Evolutionary conservation across 2,113 vertebrate genomes (phyloP).

Genomic region (Tragelaphus buxtoni): DNA sequence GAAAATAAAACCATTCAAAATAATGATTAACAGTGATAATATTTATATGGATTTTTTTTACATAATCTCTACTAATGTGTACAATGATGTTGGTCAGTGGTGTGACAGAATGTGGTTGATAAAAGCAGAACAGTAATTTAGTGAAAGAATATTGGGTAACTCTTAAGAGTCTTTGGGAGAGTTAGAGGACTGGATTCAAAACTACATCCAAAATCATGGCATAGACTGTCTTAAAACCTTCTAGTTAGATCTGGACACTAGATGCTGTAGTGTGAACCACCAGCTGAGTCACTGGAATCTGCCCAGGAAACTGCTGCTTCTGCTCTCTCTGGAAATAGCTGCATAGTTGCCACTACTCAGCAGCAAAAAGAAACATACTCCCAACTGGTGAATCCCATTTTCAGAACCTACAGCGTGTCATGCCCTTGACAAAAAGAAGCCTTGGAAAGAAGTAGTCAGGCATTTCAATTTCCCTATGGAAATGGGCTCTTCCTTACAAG

Average conservation of each 20-base stretch:
- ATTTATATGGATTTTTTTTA: not conserved
- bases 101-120: not conserved
- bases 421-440: not conserved
- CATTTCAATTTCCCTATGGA: not conserved
- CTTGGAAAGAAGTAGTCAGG: not conserved
- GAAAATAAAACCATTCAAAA: not conserved
- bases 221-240: not conserved
- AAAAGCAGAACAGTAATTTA: not conserved
- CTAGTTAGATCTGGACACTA: not conserved
- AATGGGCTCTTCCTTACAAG: not conserved
- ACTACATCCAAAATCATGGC: not conserved
- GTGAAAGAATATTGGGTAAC: not conserved
- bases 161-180: not conserved
- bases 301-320: not conserved
- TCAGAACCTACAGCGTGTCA: not conserved
- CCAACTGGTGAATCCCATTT: not conserved
- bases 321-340: not conserved
- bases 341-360: not conserved
- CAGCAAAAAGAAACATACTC: not conserved
- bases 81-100: not conserved
- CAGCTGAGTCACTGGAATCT: not conserved
- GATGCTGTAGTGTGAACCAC: not conserved
- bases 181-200: not conserved
- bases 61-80: not conserved
- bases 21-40: not conserved